Evolutionary conservation across 2,888 invertebrate species (phyloP).

Genomic region (Patella depressa): DNA sequence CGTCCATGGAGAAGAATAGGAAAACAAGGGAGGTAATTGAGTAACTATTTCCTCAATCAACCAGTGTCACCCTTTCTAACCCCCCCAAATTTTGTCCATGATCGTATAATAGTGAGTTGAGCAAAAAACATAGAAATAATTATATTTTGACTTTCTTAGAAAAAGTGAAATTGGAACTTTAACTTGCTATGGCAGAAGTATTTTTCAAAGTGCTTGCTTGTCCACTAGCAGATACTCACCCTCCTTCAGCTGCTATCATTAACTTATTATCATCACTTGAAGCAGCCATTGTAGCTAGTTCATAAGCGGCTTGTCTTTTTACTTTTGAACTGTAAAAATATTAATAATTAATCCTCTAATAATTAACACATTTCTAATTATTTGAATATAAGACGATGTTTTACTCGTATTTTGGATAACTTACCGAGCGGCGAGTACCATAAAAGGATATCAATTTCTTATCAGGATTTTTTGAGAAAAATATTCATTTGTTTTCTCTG

Average conservation of each 20-base stretch:
- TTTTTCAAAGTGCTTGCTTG: no score
- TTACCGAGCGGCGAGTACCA: background rate
- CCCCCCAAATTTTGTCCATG: no score
- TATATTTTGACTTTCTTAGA: no score
- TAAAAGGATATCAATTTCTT: background rate
- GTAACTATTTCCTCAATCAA: no score
- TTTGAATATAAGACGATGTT: background rate
- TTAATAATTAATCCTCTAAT: background rate
- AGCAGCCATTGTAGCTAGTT: constrained; percentile 66
- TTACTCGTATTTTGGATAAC: background rate
- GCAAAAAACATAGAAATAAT: no score
- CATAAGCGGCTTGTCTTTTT: constrained; percentile 65
- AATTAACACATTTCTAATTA: background rate
- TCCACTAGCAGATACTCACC: constrained; percentile 46
- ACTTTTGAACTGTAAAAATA: constrained; percentile 54
- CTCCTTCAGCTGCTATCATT: constrained; percentile 67
- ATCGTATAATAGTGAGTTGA: no score
- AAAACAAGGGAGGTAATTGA: no score
- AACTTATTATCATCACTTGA: constrained; percentile 69
- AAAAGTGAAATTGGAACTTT: no score
- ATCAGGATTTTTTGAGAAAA: background rate
- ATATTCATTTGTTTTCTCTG: background rate
- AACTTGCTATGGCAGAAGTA: no score
- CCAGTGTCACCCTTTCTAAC: no score
- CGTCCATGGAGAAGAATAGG: no score